Evolutionary conservation across 2,888 invertebrate genomes (phyloP), one percentile per base, ranked within the genome.

Genomic region (Nasonia oneida): DNA sequence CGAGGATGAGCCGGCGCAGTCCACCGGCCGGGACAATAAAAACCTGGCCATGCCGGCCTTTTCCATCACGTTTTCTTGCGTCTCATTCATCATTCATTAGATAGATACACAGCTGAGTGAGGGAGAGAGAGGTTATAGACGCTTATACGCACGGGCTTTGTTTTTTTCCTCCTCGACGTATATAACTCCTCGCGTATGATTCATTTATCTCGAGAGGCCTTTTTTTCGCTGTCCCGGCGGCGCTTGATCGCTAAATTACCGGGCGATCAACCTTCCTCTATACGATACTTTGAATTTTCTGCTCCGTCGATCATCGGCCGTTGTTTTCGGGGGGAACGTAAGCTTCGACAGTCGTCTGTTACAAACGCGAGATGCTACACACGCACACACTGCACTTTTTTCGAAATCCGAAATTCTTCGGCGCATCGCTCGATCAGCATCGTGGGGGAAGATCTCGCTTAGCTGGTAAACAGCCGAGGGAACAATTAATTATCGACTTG

Each of bases 1-100:
- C 57, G 57, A 18, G 57, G 53, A 53, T n/a, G 88, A 87, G 86
- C 64, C 23, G 37, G 12, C 10, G 12, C 89, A 88, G 50, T 91
- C 90, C 71, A 90, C 88, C 81, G 91, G 89, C 87, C 89, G 89
- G 61, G 90, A 89, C 80, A 93, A 89, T 77, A 93, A 88, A 88
- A 91, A 91, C 83, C 89, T 90, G 67, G 90, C 90, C 71, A 91
- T 92, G 23, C 79, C 79, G 79, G 86, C 82, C 83, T 88, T 86
- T 81, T 83, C 87, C 83, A 84, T 86, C 87, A 15, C 71, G 57
- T 81, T 81, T 86, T 83, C 86, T 37, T 81, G 73, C 37, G 83
- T 23, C 57, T 87, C 85, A 81, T 81, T 78, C 79, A 85, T 87
- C 78, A 74, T 87, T 85, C 81, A 81, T 85, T 81, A 81, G 81